Conservation (phyloP, 1,140 invertebrate genomes). For the Musca vetustissima region DNA sequence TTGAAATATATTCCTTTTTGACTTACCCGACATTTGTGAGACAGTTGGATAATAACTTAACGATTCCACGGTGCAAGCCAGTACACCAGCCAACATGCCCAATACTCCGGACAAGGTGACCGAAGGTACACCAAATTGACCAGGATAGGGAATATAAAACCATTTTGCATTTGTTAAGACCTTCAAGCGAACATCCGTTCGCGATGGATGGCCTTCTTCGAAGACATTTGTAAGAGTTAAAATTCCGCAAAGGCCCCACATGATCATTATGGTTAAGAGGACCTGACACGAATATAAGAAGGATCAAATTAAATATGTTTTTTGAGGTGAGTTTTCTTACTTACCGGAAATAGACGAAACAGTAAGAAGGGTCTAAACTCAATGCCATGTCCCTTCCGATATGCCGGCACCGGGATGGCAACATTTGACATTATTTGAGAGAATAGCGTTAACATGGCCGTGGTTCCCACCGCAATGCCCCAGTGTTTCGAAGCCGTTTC, state of each 20-base stretch:
- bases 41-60: constrained; percentile 89
- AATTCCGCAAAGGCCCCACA: constrained; percentile 78
- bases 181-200: constrained; percentile 76
- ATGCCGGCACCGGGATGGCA: constrained; percentile 65
- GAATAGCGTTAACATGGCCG: constrained; percentile 76
- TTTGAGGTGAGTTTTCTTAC: constrained; percentile 37
- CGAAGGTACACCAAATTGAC: constrained; percentile 85
- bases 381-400: constrained; percentile 63
- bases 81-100: constrained; percentile 80
- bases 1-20: not conserved
- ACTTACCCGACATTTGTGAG: constrained; percentile 73
- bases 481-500: constrained; percentile 76
- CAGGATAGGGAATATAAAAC: constrained; percentile 85
- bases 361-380: constrained; percentile 68
- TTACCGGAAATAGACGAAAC: constrained; percentile 82
- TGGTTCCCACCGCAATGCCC: constrained; percentile 77
- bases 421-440: constrained; percentile 78
- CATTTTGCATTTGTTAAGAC: constrained; percentile 75
- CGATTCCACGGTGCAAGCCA: constrained; percentile 84
- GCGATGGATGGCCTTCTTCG: constrained; percentile 67
- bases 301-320: not conserved
- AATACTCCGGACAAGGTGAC: constrained; percentile 66
- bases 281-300: constrained; percentile 61
- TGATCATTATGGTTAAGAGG: constrained; percentile 75
- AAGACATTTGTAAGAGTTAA: constrained; percentile 71